A percentile compares a stretch with the other conserved stretches of the same genome.
Evolutionary conservation across 64 coral and sea anemone genomes (phyloP).

Genomic region (Catalaphyllia jardinei): DNA sequence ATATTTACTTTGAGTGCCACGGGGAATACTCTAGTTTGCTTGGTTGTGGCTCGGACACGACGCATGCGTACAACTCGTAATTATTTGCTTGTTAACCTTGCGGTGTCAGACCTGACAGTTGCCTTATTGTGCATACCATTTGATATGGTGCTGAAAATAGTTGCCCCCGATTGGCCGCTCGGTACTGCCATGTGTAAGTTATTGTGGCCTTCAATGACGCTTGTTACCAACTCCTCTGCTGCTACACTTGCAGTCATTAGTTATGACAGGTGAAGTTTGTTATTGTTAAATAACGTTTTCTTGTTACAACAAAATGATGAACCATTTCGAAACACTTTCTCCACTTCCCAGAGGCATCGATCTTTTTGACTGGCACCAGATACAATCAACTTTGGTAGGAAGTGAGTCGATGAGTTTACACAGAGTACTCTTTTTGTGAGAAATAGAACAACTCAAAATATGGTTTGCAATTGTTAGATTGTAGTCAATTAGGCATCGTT

Average conservation of each 20-base stretch:
- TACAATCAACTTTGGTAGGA: too few species aligned
- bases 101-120: conserved; percentile 75
- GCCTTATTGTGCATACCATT: conserved; percentile 67
- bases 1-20: conserved; percentile 39
- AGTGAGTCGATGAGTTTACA: too few species aligned
- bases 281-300: not conserved
- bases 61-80: conserved; percentile 86
- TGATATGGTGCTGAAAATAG: conserved; percentile 48
- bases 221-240: conserved; percentile 60
- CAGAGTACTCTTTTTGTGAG: too few species aligned
- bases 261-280: conserved; percentile 50
- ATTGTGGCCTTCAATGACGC: conserved; percentile 68
- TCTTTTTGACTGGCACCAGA: too few species aligned
- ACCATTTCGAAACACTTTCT: not conserved
- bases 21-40: conserved; percentile 70
- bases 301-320: not conserved
- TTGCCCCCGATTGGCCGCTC: conserved; percentile 19
- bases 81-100: conserved; percentile 81
- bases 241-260: conserved; percentile 63
- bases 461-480: too few species aligned
- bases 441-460: too few species aligned
- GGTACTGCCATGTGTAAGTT: conserved; percentile 55
- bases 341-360: not conserved
- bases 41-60: conserved; percentile 52
- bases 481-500: too few species aligned